Evolutionary conservation across 2,797 vertebrate genomes (phyloP), one percentile per base, ranked within the genome.

Genomic region (Microcaecilia unicolor): DNA sequence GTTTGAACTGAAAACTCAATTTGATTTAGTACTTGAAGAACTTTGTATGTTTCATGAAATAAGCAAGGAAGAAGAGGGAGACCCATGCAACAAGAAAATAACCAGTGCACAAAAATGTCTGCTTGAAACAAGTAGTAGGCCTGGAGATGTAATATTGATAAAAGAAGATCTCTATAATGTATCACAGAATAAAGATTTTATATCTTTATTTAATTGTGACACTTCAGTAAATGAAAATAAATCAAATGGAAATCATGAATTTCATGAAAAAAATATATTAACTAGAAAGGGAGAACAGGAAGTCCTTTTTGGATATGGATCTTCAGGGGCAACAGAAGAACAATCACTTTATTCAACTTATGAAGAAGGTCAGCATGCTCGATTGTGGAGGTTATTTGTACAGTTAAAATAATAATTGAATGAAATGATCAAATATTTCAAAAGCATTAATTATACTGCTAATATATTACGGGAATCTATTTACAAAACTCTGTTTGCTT

Each of bases 1-100:
- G 53, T 86, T 84, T 62, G 79, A 85, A 52, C 74, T 86, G 76
- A 91, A 85, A 51, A 67, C 61, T 22, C 63, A 78, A 53, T 93
- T 90, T 37, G 70, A 88, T 73, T 56, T 73, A 49, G 89, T 96
- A 15, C 39, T 92, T 36, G 71, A 85, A 67, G 90, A 94, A 64
- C 70, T 92, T 53, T 55, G 2, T 16, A 53, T 84, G 54, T 93
- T 83, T 70, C 86, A 89, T 53, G 64, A 81, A 35, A 87, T 91
- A 65, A 83, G 76, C 55, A 66, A 38, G 34, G 69, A 49, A 55
- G 61, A 77, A 23, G 44, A 72, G 58, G 63, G 43, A 34, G 47
- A 15, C 41, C 35, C 59, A 33, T 55, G n/a, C 26, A 33, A 42
- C 37, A 9, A 48, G 53, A 35, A 67, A 74, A 40, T 53, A 74